Conservation (phyloP, 2,797 vertebrate genomes). For the Falco rusticolus region DNA sequence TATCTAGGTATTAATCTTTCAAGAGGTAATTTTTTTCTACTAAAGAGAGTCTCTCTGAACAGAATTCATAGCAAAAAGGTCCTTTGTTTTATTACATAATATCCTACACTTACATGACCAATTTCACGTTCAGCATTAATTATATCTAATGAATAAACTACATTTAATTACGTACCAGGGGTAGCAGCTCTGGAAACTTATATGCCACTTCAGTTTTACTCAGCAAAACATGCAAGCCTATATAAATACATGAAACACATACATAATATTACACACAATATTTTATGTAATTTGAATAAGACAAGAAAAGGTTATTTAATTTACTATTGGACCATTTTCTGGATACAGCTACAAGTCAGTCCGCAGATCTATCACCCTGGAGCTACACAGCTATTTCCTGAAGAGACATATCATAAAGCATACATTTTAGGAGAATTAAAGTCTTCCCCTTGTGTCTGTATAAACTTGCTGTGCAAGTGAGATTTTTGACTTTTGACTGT, state of each 20-base stretch:
- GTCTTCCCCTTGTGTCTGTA: not conserved
- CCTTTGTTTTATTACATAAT: not conserved
- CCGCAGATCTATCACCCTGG: not conserved
- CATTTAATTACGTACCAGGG: slow-evolving; percentile 84
- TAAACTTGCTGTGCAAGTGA: not conserved
- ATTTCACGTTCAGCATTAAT: not conserved
- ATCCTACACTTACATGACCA: not conserved
- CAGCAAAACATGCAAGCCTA: slow-evolving; percentile 93
- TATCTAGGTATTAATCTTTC: not conserved
- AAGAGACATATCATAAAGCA: not conserved
- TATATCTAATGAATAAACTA: not conserved
- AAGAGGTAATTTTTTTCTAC: not conserved
- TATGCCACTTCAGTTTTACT: slow-evolving; percentile 94
- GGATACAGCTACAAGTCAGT: not conserved
- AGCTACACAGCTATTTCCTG: not conserved
- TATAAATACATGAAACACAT: not conserved
- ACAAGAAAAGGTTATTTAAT: not conserved
- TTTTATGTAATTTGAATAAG: not conserved
- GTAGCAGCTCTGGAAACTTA: slow-evolving; percentile 91
- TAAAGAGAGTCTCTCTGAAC: not conserved
- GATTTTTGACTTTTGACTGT: not conserved
- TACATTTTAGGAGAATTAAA: not conserved
- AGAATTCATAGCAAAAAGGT: not conserved
- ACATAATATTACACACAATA: not conserved
- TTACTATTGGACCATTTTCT: not conserved